These are phyloP conservation scores for Melipona beecheii DNA, from an alignment of 2,888 invertebrate genomes.

Conservation along the genomic window DNA sequence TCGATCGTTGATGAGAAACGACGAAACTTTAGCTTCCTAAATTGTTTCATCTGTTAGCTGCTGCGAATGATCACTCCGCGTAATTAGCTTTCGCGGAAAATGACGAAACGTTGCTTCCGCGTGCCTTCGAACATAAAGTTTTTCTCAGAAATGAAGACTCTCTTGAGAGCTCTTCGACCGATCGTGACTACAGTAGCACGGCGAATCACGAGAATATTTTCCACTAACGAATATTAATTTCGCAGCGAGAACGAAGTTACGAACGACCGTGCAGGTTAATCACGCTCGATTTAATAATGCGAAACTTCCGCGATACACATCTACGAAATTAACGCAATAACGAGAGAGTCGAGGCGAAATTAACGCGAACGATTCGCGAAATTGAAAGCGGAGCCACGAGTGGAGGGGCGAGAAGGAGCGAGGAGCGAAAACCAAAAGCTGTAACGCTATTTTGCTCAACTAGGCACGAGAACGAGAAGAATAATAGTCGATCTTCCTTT, in stretches of 20 bases:
- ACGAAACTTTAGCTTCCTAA: slow-evolving; percentile 7
- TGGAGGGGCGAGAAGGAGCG: not conserved
- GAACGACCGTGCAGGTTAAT: not conserved
- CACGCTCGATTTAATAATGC: not conserved
- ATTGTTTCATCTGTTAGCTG: slow-evolving; percentile 32
- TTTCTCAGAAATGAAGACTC: too few relatives aligned
- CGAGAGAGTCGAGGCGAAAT: not conserved
- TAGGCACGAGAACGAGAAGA: slow-evolving; percentile 11
- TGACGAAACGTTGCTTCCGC: not conserved
- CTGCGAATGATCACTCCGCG: not conserved
- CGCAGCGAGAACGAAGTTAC: not conserved
- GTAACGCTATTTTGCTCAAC: slow-evolving; percentile 14
- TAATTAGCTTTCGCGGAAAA: not conserved
- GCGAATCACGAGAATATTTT: too few relatives aligned
- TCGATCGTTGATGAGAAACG: slow-evolving; percentile 43
- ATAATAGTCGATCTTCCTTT: slow-evolving; percentile 22
- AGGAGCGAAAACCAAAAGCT: not conserved
- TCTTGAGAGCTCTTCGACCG: too few relatives aligned
- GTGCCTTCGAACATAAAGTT: not conserved
- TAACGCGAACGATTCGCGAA: not conserved
- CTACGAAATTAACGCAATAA: not conserved
- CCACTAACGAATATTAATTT: not conserved
- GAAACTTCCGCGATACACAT: not conserved
- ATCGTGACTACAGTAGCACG: too few relatives aligned
- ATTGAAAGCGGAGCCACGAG: not conserved